A percentile compares a stretch with the other conserved stretches of the same genome.
These are phyloP conservation scores for Anastrepha ludens DNA, from an alignment of 1,140 invertebrate genomes.

Conservation along the genomic window DNA sequence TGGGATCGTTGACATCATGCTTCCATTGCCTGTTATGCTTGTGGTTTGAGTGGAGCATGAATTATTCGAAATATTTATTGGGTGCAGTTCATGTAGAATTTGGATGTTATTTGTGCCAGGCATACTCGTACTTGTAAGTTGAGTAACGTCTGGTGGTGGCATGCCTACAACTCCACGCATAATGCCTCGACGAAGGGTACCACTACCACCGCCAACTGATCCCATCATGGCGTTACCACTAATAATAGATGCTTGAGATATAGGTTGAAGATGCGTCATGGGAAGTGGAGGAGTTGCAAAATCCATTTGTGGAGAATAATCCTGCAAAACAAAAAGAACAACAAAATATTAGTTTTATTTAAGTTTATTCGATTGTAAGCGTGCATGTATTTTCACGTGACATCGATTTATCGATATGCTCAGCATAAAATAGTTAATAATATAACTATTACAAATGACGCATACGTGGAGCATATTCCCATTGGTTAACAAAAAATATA, in stretches of 20 bases:
- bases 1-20: slow-evolving; percentile 68
- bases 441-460: too few species aligned
- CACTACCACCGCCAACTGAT: slow-evolving; percentile 60
- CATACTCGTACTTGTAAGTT: slow-evolving; percentile 65
- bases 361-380: too few species aligned
- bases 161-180: slow-evolving; percentile 68
- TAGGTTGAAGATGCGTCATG: slow-evolving; percentile 68
- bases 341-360: not conserved
- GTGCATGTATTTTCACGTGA: too few species aligned
- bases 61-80: slow-evolving; percentile 67
- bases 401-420: too few species aligned
- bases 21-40: slow-evolving; percentile 69
- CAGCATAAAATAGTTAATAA: too few species aligned
- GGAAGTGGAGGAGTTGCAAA: slow-evolving; percentile 68
- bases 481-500: too few species aligned
- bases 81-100: slow-evolving; percentile 70
- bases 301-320: slow-evolving; percentile 70
- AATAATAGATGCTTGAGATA: slow-evolving; percentile 66
- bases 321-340: slow-evolving; percentile 61
- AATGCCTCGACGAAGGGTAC: slow-evolving; percentile 70
- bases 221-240: slow-evolving; percentile 60
- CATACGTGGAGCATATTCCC: too few species aligned
- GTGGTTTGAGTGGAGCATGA: slow-evolving; percentile 66
- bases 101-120: slow-evolving; percentile 62
- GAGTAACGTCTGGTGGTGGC: slow-evolving; percentile 72